A percentile compares a stretch with the other conserved stretches of the same genome.
Evolutionary conservation across 2,888 invertebrate genomes (phyloP).

Genomic region (Metalampra italica): DNA sequence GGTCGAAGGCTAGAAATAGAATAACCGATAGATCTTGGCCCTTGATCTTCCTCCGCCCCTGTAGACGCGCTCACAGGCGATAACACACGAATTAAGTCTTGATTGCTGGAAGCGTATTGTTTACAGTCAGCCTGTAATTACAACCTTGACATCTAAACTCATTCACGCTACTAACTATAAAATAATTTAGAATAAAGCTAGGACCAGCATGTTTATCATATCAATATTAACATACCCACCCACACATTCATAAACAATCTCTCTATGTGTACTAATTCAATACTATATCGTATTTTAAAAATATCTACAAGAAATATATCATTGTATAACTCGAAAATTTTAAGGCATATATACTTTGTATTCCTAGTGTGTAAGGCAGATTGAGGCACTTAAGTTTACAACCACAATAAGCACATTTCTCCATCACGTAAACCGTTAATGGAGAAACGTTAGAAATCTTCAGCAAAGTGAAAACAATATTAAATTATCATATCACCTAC

Average conservation of each 20-base stretch:
- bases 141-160: slow-evolving; percentile 5
- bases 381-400: slow-evolving; percentile 62
- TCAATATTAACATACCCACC: slow-evolving; percentile 11
- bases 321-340: slow-evolving; percentile 31
- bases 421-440: slow-evolving; percentile 2
- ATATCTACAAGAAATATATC: slow-evolving; percentile 25
- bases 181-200: slow-evolving; percentile 62
- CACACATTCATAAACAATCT: slow-evolving; percentile 6
- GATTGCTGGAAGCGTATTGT: not conserved
- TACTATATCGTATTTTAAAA: slow-evolving; percentile 8
- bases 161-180: slow-evolving; percentile 26
- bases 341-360: not conserved
- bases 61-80: not conserved
- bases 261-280: slow-evolving; percentile 1
- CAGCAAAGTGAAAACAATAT: slow-evolving; percentile 31
- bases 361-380: slow-evolving; percentile 42
- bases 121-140: slow-evolving; percentile 1
- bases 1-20: too few species aligned
- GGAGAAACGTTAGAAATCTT: not conserved
- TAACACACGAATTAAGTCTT: too few species aligned
- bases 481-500: slow-evolving; percentile 38
- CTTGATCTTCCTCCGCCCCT: too few species aligned
- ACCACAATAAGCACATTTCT: slow-evolving; percentile 22
- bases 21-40: too few species aligned
- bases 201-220: slow-evolving; percentile 48